These are phyloP conservation scores for Cheirogaleus major DNA, from an alignment of 2,797 vertebrate species.

Conservation along the genomic window DNA sequence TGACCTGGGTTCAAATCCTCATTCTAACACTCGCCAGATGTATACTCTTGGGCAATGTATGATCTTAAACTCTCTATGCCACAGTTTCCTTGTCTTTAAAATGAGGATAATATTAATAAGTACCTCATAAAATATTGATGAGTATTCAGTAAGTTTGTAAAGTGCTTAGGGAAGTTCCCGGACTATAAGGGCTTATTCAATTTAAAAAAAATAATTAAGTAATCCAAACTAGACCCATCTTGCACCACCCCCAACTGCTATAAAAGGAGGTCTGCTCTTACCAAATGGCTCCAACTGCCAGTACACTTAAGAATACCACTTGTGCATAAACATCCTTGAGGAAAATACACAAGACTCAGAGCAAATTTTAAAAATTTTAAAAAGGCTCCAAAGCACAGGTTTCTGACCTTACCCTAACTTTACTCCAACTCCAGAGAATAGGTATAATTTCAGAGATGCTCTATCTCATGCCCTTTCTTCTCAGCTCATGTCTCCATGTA, in stretches of 20 bases:
- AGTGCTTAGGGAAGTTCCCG: background rate
- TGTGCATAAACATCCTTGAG: background rate
- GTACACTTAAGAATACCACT: background rate
- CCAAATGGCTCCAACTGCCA: background rate
- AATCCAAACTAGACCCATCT: background rate
- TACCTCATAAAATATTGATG: background rate
- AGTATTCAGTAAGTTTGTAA: background rate
- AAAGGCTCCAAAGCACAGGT: background rate
- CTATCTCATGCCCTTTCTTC: background rate
- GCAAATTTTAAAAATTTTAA: background rate
- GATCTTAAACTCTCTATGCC: background rate
- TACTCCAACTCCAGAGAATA: background rate
- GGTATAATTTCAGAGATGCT: background rate
- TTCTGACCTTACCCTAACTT: background rate
- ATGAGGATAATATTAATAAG: background rate
- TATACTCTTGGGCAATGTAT: background rate
- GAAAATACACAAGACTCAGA: background rate
- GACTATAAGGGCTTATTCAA: background rate
- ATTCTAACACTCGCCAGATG: background rate
- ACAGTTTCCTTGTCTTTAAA: background rate
- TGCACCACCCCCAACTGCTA: background rate
- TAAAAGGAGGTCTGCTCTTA: background rate
- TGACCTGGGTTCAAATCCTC: background rate
- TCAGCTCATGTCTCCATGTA: background rate
- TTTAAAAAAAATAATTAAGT: background rate